These are phyloP conservation scores for Mystacides longicornis DNA, from an alignment of 2,888 invertebrate species.

Conservation along the genomic window DNA sequence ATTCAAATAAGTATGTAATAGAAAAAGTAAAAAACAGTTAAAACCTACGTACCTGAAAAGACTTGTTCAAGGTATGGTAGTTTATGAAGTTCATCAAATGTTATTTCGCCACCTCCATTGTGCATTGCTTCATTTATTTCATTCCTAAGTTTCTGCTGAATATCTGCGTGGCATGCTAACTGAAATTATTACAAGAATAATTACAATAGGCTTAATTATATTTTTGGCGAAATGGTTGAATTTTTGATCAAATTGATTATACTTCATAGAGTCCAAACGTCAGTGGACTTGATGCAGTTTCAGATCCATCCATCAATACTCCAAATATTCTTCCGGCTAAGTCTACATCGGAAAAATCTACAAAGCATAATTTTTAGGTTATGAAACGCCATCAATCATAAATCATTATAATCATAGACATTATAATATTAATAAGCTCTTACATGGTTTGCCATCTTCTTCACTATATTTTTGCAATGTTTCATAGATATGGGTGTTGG, in stretches of 20 bases:
- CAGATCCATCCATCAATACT: conserved; percentile 10
- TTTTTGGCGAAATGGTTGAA: too few relatives aligned
- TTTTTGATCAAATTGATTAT: too few relatives aligned
- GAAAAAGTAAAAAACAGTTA: too few relatives aligned
- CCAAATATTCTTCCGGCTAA: conserved; percentile 13
- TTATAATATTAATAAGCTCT: neutral
- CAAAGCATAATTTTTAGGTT: neutral
- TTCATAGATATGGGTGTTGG: conserved; percentile 9
- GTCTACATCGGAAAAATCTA: conserved; percentile 1
- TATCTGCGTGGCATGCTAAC: conserved; percentile 10
- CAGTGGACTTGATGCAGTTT: conserved; percentile 6
- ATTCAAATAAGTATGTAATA: too few relatives aligned
- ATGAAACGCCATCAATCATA: neutral
- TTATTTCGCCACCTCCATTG: neutral
- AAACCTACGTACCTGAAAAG: conserved; percentile 4
- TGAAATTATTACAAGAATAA: neutral
- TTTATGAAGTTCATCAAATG: conserved; percentile 4
- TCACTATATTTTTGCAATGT: conserved; percentile 3
- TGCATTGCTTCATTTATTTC: conserved; percentile 6
- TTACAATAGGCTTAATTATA: too few relatives aligned
- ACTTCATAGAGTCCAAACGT: conserved; percentile 8
- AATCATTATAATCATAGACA: neutral
- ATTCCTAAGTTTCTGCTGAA: conserved; percentile 5
- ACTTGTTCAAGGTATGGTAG: conserved; percentile 11
- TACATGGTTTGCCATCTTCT: conserved; percentile 7